Evolutionary conservation across 2,888 invertebrate species (phyloP).

Genomic region (Nezara viridula): DNA sequence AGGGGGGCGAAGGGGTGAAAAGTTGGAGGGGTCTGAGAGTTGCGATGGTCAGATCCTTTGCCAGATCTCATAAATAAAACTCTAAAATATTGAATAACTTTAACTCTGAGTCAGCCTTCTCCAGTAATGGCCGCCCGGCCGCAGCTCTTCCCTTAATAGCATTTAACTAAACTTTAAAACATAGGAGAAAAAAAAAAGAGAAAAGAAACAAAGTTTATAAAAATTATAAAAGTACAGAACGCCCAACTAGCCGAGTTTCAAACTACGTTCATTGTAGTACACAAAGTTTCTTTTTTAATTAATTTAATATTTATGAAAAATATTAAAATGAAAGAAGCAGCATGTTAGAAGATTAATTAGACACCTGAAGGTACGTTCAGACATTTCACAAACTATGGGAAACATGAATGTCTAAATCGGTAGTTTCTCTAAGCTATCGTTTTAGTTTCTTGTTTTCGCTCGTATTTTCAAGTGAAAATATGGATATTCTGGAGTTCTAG

Average conservation of each 20-base stretch:
- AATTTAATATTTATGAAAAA: background rate
- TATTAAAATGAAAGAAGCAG: background rate
- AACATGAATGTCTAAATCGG: too few relatives aligned
- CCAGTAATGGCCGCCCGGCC: background rate
- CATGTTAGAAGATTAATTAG: too few relatives aligned
- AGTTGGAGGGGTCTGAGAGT: background rate
- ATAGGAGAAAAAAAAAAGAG: background rate
- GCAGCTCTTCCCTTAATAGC: background rate
- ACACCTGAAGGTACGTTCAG: too few relatives aligned
- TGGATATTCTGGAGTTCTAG: too few relatives aligned
- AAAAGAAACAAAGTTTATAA: background rate
- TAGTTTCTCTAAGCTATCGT: too few relatives aligned
- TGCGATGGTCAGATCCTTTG: background rate
- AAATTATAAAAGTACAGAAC: background rate
- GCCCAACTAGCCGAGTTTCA: background rate
- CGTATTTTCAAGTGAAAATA: too few relatives aligned
- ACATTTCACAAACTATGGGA: too few relatives aligned
- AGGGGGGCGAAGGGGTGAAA: background rate
- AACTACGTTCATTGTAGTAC: background rate
- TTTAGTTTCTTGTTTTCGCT: too few relatives aligned
- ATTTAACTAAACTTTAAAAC: background rate
- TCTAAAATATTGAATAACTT: slow-evolving; percentile 21
- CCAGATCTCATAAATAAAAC: slow-evolving; percentile 16
- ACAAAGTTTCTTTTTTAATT: background rate
- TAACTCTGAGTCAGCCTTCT: background rate